These are phyloP conservation scores for Omphaloscelis lunosa DNA, from an alignment of 2,888 invertebrate genomes.

Conservation along the genomic window DNA sequence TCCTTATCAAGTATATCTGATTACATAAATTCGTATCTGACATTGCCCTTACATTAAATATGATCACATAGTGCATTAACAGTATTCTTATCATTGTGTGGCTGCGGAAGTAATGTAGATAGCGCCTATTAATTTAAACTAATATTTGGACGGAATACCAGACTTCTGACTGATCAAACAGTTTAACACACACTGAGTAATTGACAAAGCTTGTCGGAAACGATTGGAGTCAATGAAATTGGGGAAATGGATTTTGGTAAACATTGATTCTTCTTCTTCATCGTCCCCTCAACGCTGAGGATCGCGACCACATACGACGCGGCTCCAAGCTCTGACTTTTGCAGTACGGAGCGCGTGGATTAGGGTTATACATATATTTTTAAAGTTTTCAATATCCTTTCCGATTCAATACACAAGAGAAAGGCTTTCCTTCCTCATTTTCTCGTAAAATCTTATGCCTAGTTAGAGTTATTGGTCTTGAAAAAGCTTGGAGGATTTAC, in stretches of 20 bases:
- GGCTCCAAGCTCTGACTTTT: too few species aligned
- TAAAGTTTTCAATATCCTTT: neutral
- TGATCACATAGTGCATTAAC: slow-evolving; percentile 72
- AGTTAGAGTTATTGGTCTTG: neutral
- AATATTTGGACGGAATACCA: slow-evolving; percentile 63
- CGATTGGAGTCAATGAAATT: slow-evolving; percentile 20
- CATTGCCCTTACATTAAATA: slow-evolving; percentile 84
- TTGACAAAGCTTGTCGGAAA: slow-evolving; percentile 57
- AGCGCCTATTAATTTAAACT: slow-evolving; percentile 62
- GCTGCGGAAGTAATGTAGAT: slow-evolving; percentile 80
- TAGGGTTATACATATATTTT: neutral
- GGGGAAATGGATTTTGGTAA: slow-evolving; percentile 17
- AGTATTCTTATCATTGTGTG: slow-evolving; percentile 79
- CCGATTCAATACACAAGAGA: neutral
- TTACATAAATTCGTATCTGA: slow-evolving; percentile 83
- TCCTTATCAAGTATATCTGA: slow-evolving; percentile 77
- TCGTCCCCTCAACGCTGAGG: too few species aligned
- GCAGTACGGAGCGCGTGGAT: neutral
- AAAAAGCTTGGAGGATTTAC: neutral
- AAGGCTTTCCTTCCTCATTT: slow-evolving; percentile 1
- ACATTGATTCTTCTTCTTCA: slow-evolving; percentile 7
- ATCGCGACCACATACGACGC: too few species aligned
- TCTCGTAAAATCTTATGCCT: neutral
- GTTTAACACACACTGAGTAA: slow-evolving; percentile 56
- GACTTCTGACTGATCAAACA: slow-evolving; percentile 54